Evolutionary conservation across 2,797 vertebrate genomes (phyloP), one percentile per base, ranked within the genome.

Genomic region (Chrosomus eos): DNA sequence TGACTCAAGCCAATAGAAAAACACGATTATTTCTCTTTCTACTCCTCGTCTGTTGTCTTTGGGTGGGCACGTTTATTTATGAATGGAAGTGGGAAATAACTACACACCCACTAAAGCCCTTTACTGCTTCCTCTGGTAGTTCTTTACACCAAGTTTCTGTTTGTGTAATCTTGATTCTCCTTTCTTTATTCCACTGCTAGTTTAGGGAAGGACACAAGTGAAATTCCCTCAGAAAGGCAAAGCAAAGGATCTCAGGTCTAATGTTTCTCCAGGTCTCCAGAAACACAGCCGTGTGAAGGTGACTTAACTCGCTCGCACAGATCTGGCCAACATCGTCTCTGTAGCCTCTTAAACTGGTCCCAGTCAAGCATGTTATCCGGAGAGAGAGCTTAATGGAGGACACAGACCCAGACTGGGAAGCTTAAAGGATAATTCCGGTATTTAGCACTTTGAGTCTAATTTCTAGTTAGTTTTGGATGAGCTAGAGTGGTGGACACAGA

Each of bases 141-240:
- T 89, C 91, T 92, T 92, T 91, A 92, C 83, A 88, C 90, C 88
- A 89, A 85, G 85, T 89, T 86, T 36, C 70, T 93, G 93, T 93
- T 94, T 94, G 89, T 90, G 90, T 94, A 92, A 93, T 92, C 90
- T 93, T 91, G 89, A 76, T 93, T 93, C 91, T 93, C 93, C 91
- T 90, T 92, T 89, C 91, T 92, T 92, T 92, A 91, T 94, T 94
- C 91, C 91, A 8, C 87, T 78, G 58, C 77, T 80, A 86, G 87
- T 90, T 88, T 67, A 78, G 89, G 86, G 87, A 86, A 48, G 90
- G 90, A 93, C 86, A 90, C 90, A 90, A 87, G 23, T 16, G 82
- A 74, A 88, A 88, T 92, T 91, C 89, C 89, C 88, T 60, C 11
- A 62, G 82, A 88, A 85, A 89, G 81, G 53, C 81, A 72, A 68